Evolutionary conservation across 2,888 invertebrate species (phyloP), one percentile per base, ranked within the genome.

Genomic region (Eretmocerus hayati): DNA sequence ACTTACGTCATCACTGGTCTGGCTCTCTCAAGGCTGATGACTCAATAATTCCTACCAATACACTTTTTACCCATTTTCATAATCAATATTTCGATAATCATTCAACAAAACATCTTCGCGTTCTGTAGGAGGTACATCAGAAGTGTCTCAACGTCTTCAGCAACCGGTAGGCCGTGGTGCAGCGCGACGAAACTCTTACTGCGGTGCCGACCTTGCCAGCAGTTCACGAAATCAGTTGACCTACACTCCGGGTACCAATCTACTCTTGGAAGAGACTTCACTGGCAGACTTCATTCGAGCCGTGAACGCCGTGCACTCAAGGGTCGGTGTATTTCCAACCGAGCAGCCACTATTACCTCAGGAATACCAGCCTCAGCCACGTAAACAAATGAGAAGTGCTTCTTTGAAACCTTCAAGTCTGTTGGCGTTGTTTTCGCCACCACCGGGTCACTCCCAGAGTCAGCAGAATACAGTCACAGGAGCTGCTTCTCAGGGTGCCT

Each of bases 211-310:
- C 22, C 59, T 64, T 30, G n/a, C n/a, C n/a, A n/a, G n/a, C n/a
- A n/a, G n/a, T n/a, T n/a, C n/a, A n/a, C n/a, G n/a, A n/a, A n/a
- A n/a, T n/a, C n/a, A n/a, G n/a, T n/a, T n/a, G n/a, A 69, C 67
- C 21, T 66, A 69, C 40, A 1, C 64, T 64, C 2, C 58, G 56
- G 40, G 58, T 26, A 76, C 79, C 5, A 77, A 78, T 15, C 78
- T 79, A 60, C 78, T 88, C 11, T 72, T 90, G 46, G 90, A 90
- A 68, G 83, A 87, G 60, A 90, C 90, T 0, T 87, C 88, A 19
- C 77, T 90, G 13, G 90, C 88, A 1, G 89, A 90, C 71, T 78
- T 90, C 45, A 77, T 90, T 21, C 76, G 88, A 47, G 88, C 87
- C 0, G 71, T 90, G 40, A 84, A 87, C 39, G 79, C 82, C n/a